Percentiles rank a stretch among this genome's conserved stretches.
These are phyloP conservation scores for Tautogolabrus adspersus DNA, from an alignment of 2,113 vertebrate species.

Conservation along the genomic window DNA sequence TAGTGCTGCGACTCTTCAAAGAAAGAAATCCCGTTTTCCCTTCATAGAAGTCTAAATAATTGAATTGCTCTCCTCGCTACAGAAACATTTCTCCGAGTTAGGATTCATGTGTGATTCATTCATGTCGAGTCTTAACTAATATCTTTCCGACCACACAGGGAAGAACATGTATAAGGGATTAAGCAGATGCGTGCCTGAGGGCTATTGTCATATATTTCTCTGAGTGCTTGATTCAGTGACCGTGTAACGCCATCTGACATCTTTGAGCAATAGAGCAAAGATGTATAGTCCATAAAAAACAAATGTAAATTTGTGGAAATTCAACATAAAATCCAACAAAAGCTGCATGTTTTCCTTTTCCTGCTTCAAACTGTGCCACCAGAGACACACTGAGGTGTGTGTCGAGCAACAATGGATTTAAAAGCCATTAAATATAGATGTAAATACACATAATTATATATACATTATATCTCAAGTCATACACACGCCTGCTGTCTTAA, in stretches of 20 bases:
- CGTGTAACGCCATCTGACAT: conserved; percentile 14
- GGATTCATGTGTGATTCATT: conserved; percentile 14
- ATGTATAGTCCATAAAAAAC: not conserved
- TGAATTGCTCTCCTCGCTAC: conserved; percentile 12
- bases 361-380: not conserved
- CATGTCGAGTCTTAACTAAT: not conserved
- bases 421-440: not conserved
- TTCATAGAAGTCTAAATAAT: conserved; percentile 44
- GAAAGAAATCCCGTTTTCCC: not conserved
- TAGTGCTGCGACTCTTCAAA: not conserved
- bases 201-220: not conserved
- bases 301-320: not conserved
- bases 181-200: conserved; percentile 7
- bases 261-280: not conserved
- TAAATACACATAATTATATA: no score
- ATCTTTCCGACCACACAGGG: not conserved
- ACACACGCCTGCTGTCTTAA: no score
- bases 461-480: not conserved
- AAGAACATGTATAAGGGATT: conserved; percentile 22
- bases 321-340: not conserved
- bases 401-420: not conserved
- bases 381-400: not conserved
- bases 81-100: conserved; percentile 15
- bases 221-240: conserved; percentile 7
- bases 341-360: not conserved